Base-by-base conservation (phyloP, 1,140 invertebrate genomes). In the Habropoda laboriosa region DNA sequence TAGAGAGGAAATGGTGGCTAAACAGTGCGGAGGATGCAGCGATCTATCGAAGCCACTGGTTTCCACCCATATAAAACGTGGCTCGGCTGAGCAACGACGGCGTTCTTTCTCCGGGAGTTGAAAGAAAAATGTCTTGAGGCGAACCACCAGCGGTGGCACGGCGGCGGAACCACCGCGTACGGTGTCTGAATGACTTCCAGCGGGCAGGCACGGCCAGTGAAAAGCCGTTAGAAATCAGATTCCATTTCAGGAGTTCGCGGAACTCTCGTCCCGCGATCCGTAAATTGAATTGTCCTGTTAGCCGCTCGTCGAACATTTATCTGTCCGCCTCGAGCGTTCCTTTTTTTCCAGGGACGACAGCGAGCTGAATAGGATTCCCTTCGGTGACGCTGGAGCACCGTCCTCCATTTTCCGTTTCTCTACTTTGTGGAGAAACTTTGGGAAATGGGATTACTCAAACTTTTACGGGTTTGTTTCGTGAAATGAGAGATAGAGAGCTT, bases 171-270 rank as follows among this genome's bases (percentile, higher is more conserved):
- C 57, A 38, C 63, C 47, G 67, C 66, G 16, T 57, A 63, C 61
- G 71, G 27, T 49, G 49, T 30, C 57, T 74, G 47, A 75, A 87
- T 86, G 49, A 71, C 72, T 73, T 49, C 55, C 5, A 61, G 45
- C 58, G 58, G 77, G 49, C 61, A 71, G 67, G 61, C 77, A 66
- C 60, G 76, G 68, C 68, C 66, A 80, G 85, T 81, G 80, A 89
- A 87, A 90, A 83, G 82, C 83, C 82, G 89, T 90, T 90, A 90
- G 88, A 89, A 91, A 90, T 90, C 85, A 85, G 82, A 89, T 84
- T 89, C 86, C 85, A 81, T 89, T 89, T 90, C 84, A 75, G 84
- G 74, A 78, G 55, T 63, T 77, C 63, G 49, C 55, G 61, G 81
- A 75, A 80, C 51, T 27, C 45, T 47, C 30, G 27, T 21, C 12